Evolutionary conservation across 2,888 invertebrate genomes (phyloP), one percentile per base, ranked within the genome.

Genomic region (Mimas tiliae): DNA sequence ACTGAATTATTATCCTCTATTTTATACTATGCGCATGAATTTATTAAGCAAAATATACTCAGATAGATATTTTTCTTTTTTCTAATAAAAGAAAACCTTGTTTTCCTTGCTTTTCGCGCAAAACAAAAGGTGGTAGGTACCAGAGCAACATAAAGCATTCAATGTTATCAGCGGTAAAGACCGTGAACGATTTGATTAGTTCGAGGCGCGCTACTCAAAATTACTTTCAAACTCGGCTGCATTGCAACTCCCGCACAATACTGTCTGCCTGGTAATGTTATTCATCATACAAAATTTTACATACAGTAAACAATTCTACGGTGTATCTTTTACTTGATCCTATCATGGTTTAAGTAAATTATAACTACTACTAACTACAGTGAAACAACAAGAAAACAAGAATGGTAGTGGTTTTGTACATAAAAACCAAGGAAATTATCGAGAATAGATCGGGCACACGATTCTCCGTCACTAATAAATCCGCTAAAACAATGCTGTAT

Each of bases 151-250:
- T 81, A 80, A 76, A 73, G 77, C 70, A 62, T 80, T 74, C 73
- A 75, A 66, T 82, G 85, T 90, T 92, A 93, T 91, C 92, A 88
- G 87, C 81, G 78, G 83, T 83, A 88, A 88, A 88, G 81, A 91
- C 89, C 92, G 90, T 91, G 88, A 90, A 92, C 87, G 87, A 91
- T 90, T 91, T 89, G 91, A 92, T 93, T 93, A 90, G 88, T 89
- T 88, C 89, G 87, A 89, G 89, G 89, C 90, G 87, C 86, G 89
- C 87, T 82, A 91, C 88, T 89, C 89, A 84, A 93, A 93, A 93
- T 93, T 92, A 91, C 90, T 91, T 91, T 88, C 74, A 85, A 90
- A 90, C 88, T 89, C 84, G 72, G 74, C 74, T 79, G 80, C 81
- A 73, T 80, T 83, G 79, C 78, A 80, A 87, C 89, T 89, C 82